Percentiles rank a stretch among this genome's conserved stretches.
Conservation (phyloP, 2,113 vertebrate species). For the Colossoma macropomum region DNA sequence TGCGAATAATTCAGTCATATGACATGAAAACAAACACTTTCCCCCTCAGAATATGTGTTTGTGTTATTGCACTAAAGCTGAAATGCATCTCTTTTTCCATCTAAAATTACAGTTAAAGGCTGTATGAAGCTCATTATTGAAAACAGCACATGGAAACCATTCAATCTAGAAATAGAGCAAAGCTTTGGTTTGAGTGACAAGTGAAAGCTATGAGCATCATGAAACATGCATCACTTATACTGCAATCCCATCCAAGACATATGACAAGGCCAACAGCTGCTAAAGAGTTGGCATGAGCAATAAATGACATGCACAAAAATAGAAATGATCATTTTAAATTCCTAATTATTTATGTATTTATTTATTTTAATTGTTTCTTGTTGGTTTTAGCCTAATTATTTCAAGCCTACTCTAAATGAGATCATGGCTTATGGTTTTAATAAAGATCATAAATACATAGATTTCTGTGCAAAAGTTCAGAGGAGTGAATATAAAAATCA, state of each 20-base stretch:
- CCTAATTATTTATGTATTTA: background rate
- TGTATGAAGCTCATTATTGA: background rate
- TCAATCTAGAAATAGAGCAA: background rate
- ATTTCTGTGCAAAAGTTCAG: background rate
- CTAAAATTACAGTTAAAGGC: background rate
- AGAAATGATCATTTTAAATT: background rate
- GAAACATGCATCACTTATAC: background rate
- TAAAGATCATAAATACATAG: background rate
- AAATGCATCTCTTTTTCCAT: conserved; percentile 18
- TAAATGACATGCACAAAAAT: background rate
- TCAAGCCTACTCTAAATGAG: background rate
- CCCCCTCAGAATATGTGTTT: conserved; percentile 1
- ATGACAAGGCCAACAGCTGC: background rate
- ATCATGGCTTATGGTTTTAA: background rate
- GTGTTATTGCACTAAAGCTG: background rate
- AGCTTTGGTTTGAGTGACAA: background rate
- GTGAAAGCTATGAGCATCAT: background rate
- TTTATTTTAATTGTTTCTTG: background rate
- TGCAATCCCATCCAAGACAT: background rate
- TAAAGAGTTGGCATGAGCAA: background rate
- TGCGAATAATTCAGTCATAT: conserved; percentile 13
- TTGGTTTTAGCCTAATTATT: background rate
- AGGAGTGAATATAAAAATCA: background rate
- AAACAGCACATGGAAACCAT: background rate
- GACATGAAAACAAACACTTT: conserved; percentile 15